Evolutionary conservation across 2,888 invertebrate species (phyloP).

Genomic region (Kryphioiulus occultus): DNA sequence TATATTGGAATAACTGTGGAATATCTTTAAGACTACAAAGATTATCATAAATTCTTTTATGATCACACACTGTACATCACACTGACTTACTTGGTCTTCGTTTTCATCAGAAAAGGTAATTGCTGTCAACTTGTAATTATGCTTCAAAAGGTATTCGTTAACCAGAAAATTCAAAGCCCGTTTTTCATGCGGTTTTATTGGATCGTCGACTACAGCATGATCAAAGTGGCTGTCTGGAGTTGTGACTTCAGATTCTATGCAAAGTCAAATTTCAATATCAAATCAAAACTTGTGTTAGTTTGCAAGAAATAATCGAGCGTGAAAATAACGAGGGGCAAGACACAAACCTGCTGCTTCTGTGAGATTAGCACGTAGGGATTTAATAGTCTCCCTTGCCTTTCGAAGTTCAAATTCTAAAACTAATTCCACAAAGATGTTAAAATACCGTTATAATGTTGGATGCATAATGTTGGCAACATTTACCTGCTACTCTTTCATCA

Average conservation of each 20-base stretch:
- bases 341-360: constrained; percentile 67
- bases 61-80: too few relatives aligned
- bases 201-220: constrained; percentile 59
- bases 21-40: too few relatives aligned
- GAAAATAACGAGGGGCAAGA: too few relatives aligned
- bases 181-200: constrained; percentile 81
- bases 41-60: too few relatives aligned
- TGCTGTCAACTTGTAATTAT: constrained; percentile 84
- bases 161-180: constrained; percentile 84
- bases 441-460: not conserved
- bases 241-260: constrained; percentile 56
- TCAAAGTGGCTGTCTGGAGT: constrained; percentile 52
- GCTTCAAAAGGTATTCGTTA: constrained; percentile 81
- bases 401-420: constrained; percentile 86
- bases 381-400: constrained; percentile 86
- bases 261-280: constrained; percentile 3
- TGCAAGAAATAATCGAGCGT: not conserved
- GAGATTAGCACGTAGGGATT: constrained; percentile 78
- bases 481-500: constrained; percentile 76
- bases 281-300: not conserved
- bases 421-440: constrained; percentile 54
- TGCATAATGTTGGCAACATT: not conserved
- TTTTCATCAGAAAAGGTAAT: constrained; percentile 92
- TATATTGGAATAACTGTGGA: too few relatives aligned
- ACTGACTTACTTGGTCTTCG: constrained; percentile 74